A percentile compares a stretch with the other conserved stretches of the same genome.
Evolutionary conservation across 1,140 invertebrate species (phyloP).

Genomic region (Phortica variegata): DNA sequence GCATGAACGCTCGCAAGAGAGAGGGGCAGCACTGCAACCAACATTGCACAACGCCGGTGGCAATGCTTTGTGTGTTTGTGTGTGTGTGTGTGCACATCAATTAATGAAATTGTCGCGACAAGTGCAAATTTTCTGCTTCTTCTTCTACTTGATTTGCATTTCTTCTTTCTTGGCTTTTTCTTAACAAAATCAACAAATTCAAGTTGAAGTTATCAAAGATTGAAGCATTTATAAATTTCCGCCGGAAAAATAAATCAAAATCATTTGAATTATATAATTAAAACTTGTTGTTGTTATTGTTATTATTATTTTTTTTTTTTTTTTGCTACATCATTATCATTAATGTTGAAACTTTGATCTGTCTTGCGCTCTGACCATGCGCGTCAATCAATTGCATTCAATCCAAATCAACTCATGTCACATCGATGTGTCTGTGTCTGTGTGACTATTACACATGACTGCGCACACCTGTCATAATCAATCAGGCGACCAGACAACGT

Average conservation of each 20-base stretch:
- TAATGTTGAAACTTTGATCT: no score
- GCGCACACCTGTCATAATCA: no score
- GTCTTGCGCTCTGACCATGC: constrained; percentile 39
- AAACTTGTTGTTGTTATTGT: background rate
- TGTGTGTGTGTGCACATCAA: constrained; percentile 42
- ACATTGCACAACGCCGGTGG: constrained; percentile 7
- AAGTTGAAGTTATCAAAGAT: constrained; percentile 25
- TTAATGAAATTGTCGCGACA: constrained; percentile 44
- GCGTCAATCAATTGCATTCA: constrained; percentile 52
- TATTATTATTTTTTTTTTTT: no score
- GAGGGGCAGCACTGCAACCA: constrained; percentile 44
- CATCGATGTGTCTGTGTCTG: constrained; percentile 33
- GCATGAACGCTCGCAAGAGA: no score
- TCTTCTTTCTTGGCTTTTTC: background rate
- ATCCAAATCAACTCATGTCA: constrained; percentile 40
- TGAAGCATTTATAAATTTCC: no score
- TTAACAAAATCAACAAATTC: background rate
- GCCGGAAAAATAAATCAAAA: constrained; percentile 21
- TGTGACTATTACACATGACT: constrained; percentile 45
- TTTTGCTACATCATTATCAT: no score
- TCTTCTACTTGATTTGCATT: background rate
- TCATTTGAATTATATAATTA: constrained; percentile 2
- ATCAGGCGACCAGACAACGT: no score
- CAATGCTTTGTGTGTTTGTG: constrained; percentile 6
- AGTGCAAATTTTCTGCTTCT: constrained; percentile 36